A percentile compares a stretch with the other conserved stretches of the same genome.
Conservation (phyloP, 2,888 invertebrate genomes). For the Eretmocerus hayati region DNA sequence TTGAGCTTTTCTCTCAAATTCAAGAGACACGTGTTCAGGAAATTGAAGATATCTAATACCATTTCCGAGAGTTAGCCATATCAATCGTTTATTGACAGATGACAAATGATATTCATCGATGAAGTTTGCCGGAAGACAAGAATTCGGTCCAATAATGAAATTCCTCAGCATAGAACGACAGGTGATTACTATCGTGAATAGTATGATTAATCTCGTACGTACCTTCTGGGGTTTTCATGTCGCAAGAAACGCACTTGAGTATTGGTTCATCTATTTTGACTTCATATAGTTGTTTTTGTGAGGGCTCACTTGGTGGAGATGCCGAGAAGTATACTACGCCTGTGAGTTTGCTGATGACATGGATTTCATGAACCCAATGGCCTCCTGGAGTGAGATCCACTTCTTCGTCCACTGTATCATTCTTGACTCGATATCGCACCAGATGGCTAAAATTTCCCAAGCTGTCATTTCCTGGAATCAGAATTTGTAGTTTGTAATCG, state of each 20-base stretch:
- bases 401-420: conserved; percentile 21
- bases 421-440: conserved; percentile 26
- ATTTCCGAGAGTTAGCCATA: too few species aligned
- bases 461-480: conserved; percentile 12
- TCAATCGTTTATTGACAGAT: too few species aligned
- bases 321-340: conserved; percentile 61
- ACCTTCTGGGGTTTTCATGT: conserved; percentile 52
- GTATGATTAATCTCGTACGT: too few species aligned
- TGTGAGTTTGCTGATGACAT: conserved; percentile 24
- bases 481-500: too few species aligned
- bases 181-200: too few species aligned
- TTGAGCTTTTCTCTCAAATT: too few species aligned
- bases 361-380: conserved; percentile 27
- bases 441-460: conserved; percentile 40
- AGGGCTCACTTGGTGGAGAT: conserved; percentile 58
- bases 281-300: conserved; percentile 60
- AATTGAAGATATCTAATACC: too few species aligned
- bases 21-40: too few species aligned
- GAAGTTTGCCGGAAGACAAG: too few species aligned
- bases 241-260: conserved; percentile 64
- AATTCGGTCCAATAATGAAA: too few species aligned
- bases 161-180: too few species aligned
- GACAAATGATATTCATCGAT: too few species aligned
- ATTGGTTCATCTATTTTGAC: conserved; percentile 49
- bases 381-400: conserved; percentile 32